Base-by-base conservation (phyloP, 2,797 vertebrate genomes). In the Sebastes trivittatus region DNA sequence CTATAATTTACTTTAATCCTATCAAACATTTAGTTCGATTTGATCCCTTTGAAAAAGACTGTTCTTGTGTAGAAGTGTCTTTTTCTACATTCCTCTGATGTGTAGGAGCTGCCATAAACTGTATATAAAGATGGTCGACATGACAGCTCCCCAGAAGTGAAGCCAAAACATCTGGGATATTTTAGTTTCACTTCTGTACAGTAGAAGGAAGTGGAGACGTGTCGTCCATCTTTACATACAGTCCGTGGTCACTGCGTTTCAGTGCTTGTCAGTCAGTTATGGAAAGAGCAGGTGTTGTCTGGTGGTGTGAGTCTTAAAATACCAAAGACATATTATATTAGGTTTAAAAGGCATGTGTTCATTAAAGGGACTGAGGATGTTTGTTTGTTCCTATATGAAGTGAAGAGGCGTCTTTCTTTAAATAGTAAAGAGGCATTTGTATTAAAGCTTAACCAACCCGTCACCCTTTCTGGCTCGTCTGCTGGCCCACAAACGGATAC, bases 361-460 rank as follows among this genome's bases (percentile, higher is more conserved):
- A 59, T 49, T 27, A 61, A 42, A 65, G 42, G 32, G 36, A 27
- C 63, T 2, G 16, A 49, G 7, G 52, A 32, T 25, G 25, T 7
- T 2, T 1, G 2, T 42, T 78, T 65, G 46, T 56, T 71, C 46
- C 27, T 23, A 3, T 9, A 46, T 54, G 42, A 78, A 55, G 25
- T 22, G 34, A 69, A 54, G 72, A 71, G 71, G 30, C 2, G 27
- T 30, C 38, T 29, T 59, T 59, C 71, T 79, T 77, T 75, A 67
- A 77, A 83, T 75, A 82, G 67, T 42, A 30, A 42, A 59, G 72
- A 74, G 52, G n/a, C n/a, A 9, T 68, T 75, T 66, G 7, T 29
- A 0, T 70, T 62, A 55, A 30, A 77, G 30, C 36, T 9, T 29
- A 58, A 63, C 34, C 29, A 2, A 62, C n/a, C 46, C 14, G 27